These are phyloP conservation scores for Amazona guildingii DNA, from an alignment of 2,113 vertebrate genomes.

Conservation along the genomic window DNA sequence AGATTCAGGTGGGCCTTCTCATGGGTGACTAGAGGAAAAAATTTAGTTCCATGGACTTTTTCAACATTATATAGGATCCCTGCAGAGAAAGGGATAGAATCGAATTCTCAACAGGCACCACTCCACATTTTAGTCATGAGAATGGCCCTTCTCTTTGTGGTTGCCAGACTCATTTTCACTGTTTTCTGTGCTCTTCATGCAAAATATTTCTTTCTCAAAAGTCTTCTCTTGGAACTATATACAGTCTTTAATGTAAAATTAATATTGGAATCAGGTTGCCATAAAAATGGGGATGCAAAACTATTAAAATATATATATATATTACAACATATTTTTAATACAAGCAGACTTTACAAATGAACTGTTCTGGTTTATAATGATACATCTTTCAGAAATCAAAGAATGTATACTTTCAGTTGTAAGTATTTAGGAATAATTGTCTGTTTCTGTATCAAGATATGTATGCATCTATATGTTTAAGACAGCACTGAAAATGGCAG, in stretches of 20 bases:
- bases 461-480: not conserved
- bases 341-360: not conserved
- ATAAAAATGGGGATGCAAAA: not conserved
- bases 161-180: not conserved
- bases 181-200: not conserved
- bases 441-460: not conserved
- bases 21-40: not conserved
- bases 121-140: not conserved
- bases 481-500: not conserved
- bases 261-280: not conserved
- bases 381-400: not conserved
- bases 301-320: not conserved
- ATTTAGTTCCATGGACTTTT: not conserved
- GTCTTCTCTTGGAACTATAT: not conserved
- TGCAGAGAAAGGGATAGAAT: not conserved
- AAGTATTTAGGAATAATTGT: not conserved
- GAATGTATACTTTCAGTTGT: not conserved
- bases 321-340: not conserved
- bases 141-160: not conserved
- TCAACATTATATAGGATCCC: not conserved
- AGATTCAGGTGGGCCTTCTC: not conserved
- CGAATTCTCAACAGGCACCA: not conserved
- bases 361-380: not conserved
- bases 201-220: not conserved
- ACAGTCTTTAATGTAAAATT: not conserved